A percentile compares a stretch with the other conserved stretches of the same genome.
These are phyloP conservation scores for Pedionomus torquatus DNA, from an alignment of 2,113 vertebrate species.

Conservation along the genomic window DNA sequence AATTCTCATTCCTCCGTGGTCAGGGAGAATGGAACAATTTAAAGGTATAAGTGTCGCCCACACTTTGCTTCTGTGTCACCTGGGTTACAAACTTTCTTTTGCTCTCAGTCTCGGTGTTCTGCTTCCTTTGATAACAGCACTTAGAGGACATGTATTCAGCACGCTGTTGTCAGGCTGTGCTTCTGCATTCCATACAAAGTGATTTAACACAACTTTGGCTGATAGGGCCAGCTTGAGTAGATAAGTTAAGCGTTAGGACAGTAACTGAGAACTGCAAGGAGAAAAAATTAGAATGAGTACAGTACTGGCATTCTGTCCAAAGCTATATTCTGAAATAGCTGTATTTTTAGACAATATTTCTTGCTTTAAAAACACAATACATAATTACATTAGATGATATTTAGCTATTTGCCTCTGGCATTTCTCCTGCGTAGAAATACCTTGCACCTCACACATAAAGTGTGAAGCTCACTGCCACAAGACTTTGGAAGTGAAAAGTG, in stretches of 20 bases:
- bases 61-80: neutral
- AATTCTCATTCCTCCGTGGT: neutral
- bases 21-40: fast-evolving
- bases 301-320: slow-evolving; percentile 53
- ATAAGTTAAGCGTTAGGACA: slow-evolving; percentile 46
- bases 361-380: slow-evolving; percentile 37
- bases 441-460: neutral
- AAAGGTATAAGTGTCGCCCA: neutral
- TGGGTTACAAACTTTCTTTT: neutral
- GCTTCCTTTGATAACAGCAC: neutral
- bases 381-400: neutral
- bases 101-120: neutral
- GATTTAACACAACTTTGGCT: slow-evolving; percentile 47
- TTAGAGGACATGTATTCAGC: neutral
- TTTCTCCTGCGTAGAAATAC: neutral
- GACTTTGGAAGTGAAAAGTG: neutral
- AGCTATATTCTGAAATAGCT: slow-evolving; percentile 50
- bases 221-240: neutral
- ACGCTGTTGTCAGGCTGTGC: neutral
- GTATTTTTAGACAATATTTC: slow-evolving; percentile 39
- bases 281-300: neutral
- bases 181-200: slow-evolving; percentile 46
- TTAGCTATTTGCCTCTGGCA: neutral
- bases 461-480: neutral
- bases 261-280: neutral